Conservation (phyloP, 1,140 invertebrate genomes). For the Cydia splendana region DNA sequence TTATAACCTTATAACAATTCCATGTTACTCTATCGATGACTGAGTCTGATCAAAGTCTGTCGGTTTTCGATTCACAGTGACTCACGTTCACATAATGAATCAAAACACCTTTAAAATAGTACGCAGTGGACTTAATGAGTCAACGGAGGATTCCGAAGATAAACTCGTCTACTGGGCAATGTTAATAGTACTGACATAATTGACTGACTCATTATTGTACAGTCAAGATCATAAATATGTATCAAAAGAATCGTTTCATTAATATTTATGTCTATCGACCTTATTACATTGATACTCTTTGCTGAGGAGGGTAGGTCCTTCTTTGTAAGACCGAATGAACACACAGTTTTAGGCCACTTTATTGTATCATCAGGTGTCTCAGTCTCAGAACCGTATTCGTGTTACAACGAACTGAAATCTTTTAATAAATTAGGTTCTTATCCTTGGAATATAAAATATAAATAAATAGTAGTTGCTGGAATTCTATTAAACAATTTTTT, state of each 20-base stretch:
- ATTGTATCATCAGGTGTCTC: too few relatives aligned
- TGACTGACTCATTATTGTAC: constrained; percentile 8
- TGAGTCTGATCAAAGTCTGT: background rate
- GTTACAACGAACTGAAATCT: too few relatives aligned
- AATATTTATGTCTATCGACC: background rate
- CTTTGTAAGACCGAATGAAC: too few relatives aligned
- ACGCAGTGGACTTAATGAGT: constrained; percentile 20
- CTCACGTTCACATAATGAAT: constrained; percentile 4
- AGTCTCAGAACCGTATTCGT: too few relatives aligned
- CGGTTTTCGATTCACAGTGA: constrained; percentile 11
- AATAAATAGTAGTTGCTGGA: background rate
- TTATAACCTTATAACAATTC: background rate
- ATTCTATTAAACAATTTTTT: background rate
- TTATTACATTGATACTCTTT: background rate
- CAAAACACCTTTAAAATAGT: constrained; percentile 15
- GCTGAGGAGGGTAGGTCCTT: too few relatives aligned
- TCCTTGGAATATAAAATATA: too few relatives aligned
- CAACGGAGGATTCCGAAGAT: constrained; percentile 10
- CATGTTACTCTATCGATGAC: background rate
- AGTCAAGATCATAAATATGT: background rate
- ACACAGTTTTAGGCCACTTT: too few relatives aligned
- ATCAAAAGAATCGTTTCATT: background rate
- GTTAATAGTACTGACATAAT: background rate
- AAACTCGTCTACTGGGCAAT: constrained; percentile 15
- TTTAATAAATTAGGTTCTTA: too few relatives aligned